Base-by-base conservation (phyloP, 2,797 vertebrate species). In the Typhlichthys eigenmanni region DNA sequence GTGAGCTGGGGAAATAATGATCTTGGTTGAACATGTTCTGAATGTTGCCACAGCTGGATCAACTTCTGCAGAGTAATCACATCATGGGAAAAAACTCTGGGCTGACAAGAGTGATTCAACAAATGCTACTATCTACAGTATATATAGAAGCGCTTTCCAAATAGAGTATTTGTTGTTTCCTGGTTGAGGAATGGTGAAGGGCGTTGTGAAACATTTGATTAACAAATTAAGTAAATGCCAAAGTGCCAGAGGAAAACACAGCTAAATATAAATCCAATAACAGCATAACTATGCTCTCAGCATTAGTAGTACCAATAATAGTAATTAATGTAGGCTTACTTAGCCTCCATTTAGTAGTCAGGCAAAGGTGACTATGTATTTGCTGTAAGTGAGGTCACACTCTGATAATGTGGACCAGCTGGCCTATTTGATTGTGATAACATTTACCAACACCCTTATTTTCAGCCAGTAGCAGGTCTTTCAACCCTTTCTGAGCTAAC, bases 11-110 rank as follows among this genome's bases (percentile, higher is more conserved):
- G 16, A 47, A 13, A 13, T 43, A 43, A 43, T 51, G 66, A 83
- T 68, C 76, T 80, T 61, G 65, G 80, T 60, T 75, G 62, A 74
- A 65, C 65, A 72, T 75, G 81, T 82, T 73, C 68, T 13, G 49
- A 69, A 73, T 88, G 85, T 88, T 89, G 78, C 78, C 73, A 86
- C 87, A 89, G 86, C 87, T 89, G 87, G 64, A 68, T 79, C 58
- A 74, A 79, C 57, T 82, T 85, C 74, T 59, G 70, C 64, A 59
- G 43, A 85, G 85, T 81, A 84, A 62, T 78, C 78, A 76, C 78
- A 84, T 84, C 60, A 67, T 78, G 66, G 50, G 38, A 47, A 68
- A 65, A 49, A 58, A 66, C 24, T 76, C 29, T 75, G 72, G 66
- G 62, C 14, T 47, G 29, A 48, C 71, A 51, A 66, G 65, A 68